Evolutionary conservation across 2,113 vertebrate species (phyloP).

Genomic region (Malurus cyaneus): DNA sequence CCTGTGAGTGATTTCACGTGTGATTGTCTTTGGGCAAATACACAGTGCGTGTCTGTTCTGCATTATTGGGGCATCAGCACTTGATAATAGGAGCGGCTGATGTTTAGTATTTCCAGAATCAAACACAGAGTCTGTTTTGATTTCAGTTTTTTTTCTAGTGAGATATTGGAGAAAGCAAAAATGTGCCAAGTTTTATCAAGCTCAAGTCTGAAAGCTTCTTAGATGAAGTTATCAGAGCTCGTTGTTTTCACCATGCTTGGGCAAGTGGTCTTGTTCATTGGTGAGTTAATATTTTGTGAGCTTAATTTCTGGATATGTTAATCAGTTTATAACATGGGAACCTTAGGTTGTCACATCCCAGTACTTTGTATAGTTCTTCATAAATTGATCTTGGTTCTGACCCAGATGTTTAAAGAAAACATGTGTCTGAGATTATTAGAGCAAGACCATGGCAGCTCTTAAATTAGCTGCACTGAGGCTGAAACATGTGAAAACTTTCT

Average conservation of each 20-base stretch:
- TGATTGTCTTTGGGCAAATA: not conserved
- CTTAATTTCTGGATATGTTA: not conserved
- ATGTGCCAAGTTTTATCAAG: conserved; percentile 74
- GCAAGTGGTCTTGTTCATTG: conserved; percentile 87
- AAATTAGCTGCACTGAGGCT: not conserved
- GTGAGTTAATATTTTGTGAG: conserved; percentile 66
- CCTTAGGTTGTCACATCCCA: not conserved
- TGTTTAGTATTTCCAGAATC: not conserved
- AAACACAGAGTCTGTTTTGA: not conserved
- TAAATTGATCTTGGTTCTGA: not conserved
- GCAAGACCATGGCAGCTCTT: not conserved
- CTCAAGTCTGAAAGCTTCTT: conserved; percentile 83
- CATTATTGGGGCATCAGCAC: not conserved
- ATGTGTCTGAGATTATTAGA: not conserved
- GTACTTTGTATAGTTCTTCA: not conserved
- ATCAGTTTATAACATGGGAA: not conserved
- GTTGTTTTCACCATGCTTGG: conserved; percentile 84
- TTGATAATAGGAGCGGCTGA: not conserved
- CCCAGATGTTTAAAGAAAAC: not conserved
- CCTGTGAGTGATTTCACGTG: not conserved
- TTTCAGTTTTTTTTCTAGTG: conserved; percentile 45
- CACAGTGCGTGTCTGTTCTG: not conserved
- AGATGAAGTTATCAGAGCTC: conserved; percentile 78
- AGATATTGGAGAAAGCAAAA: conserved; percentile 47
- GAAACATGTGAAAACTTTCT: not conserved